Evolutionary conservation across 1,140 invertebrate genomes (phyloP).

Genomic region (Tetranychus urticae): DNA sequence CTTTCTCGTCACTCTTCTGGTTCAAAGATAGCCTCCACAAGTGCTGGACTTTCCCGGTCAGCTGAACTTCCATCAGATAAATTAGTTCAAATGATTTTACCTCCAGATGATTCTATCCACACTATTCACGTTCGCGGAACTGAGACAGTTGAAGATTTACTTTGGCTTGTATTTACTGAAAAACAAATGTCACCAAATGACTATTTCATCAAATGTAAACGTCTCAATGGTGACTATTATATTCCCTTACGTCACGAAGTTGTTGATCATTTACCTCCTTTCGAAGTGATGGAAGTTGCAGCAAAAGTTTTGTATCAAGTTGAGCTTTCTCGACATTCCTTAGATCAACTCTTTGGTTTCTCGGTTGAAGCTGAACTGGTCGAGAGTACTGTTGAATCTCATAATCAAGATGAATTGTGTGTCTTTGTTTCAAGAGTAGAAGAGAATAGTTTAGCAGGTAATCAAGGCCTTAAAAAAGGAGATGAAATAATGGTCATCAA

Average conservation of each 20-base stretch:
- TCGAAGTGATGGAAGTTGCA: background rate
- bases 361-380: conserved; percentile 87
- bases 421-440: conserved; percentile 76
- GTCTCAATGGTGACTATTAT: conserved; percentile 80
- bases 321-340: conserved; percentile 56
- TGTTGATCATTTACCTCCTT: conserved; percentile 35
- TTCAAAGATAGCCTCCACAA: no score
- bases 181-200: conserved; percentile 75
- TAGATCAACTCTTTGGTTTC: conserved; percentile 92
- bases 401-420: conserved; percentile 81
- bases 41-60: background rate
- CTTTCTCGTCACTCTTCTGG: background rate
- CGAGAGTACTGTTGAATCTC: conserved; percentile 44
- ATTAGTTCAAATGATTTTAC: background rate
- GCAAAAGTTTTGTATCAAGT: conserved; percentile 91
- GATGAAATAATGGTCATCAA: conserved; percentile 98
- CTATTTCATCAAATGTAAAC: conserved; percentile 83
- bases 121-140: background rate
- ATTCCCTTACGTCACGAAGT: conserved; percentile 70
- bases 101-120: background rate
- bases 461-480: conserved; percentile 81
- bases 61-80: background rate
- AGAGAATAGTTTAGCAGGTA: conserved; percentile 77
- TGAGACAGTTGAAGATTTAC: conserved; percentile 65
- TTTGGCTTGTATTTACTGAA: conserved; percentile 65